phyloP scores from a whole-genome alignment of 2,888 invertebrate genomes.

The Galerucella nymphaeae region DNA sequence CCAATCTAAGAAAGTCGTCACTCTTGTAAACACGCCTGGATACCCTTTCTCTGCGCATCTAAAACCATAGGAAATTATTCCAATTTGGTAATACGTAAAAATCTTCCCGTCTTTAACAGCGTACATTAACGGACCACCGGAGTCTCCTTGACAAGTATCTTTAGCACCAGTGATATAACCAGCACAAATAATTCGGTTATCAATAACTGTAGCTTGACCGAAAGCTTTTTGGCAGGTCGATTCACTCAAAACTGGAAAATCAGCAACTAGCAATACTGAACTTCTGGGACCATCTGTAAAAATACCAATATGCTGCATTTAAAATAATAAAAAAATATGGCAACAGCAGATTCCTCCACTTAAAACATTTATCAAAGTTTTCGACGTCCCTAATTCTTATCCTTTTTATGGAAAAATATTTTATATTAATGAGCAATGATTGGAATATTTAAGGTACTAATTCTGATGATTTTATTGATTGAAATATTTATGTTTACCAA shows the following conservation, averaged over 20 bases:
- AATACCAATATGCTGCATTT: slow-evolving; percentile 15
- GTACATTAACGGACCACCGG: slow-evolving; percentile 83
- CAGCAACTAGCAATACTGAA: slow-evolving; percentile 73
- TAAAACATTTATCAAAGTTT: too few relatives aligned
- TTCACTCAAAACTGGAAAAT: slow-evolving; percentile 76
- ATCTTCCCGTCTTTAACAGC: slow-evolving; percentile 50
- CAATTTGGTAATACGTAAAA: slow-evolving; percentile 69
- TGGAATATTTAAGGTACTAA: slow-evolving; percentile 60
- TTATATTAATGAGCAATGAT: too few relatives aligned
- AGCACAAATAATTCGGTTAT: slow-evolving; percentile 77
- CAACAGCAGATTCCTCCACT: too few relatives aligned
- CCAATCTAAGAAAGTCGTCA: slow-evolving; percentile 73
- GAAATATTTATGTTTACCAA: slow-evolving; percentile 69
- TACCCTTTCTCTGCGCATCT: slow-evolving; percentile 72
- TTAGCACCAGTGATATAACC: slow-evolving; percentile 74
- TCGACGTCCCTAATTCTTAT: too few relatives aligned
- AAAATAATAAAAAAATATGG: not conserved
- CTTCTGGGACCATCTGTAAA: slow-evolving; percentile 77
- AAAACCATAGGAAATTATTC: slow-evolving; percentile 76
- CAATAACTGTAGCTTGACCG: slow-evolving; percentile 68
- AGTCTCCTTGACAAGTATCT: slow-evolving; percentile 85
- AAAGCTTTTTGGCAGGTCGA: slow-evolving; percentile 72
- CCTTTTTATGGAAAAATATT: too few relatives aligned
- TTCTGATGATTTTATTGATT: too few relatives aligned
- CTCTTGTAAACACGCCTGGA: slow-evolving; percentile 74